A percentile compares a stretch with the other conserved stretches of the same genome.
Conservation (phyloP, 2,113 vertebrate species). For the Rhinolophus sinicus region DNA sequence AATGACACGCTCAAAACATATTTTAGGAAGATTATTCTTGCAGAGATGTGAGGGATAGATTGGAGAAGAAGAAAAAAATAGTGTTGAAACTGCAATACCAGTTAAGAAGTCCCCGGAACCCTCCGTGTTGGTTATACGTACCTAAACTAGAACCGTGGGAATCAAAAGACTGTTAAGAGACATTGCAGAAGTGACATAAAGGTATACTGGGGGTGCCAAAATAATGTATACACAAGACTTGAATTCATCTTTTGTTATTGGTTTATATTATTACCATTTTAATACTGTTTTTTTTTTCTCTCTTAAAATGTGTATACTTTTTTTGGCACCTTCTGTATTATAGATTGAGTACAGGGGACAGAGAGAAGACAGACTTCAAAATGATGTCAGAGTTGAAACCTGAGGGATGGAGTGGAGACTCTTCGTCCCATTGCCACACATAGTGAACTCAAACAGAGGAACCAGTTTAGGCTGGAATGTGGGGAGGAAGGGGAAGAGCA, state of each 20-base stretch:
- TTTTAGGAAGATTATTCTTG: slow-evolving; percentile 36
- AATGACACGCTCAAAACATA: not conserved
- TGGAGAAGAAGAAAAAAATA: not conserved
- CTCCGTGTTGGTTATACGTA: not conserved
- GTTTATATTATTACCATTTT: too few species aligned
- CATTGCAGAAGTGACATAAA: not conserved
- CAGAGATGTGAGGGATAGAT: not conserved
- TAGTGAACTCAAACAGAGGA: not conserved
- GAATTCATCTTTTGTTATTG: too few species aligned
- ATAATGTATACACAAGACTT: too few species aligned
- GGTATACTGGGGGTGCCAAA: too few species aligned
- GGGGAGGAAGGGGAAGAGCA: not conserved
- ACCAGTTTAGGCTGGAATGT: not conserved
- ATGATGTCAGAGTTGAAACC: not conserved
- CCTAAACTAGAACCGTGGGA: not conserved
- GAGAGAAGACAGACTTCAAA: not conserved
- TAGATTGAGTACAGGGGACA: too few species aligned
- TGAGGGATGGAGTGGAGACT: not conserved
- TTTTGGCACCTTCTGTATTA: too few species aligned
- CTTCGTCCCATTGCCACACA: not conserved
- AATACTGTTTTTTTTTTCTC: too few species aligned
- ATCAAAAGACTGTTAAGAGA: not conserved
- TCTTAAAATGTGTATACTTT: too few species aligned
- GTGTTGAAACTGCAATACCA: not conserved
- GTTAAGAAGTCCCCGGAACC: not conserved